Conservation (phyloP, 1,140 invertebrate genomes). For the Drosophila parvula region DNA sequence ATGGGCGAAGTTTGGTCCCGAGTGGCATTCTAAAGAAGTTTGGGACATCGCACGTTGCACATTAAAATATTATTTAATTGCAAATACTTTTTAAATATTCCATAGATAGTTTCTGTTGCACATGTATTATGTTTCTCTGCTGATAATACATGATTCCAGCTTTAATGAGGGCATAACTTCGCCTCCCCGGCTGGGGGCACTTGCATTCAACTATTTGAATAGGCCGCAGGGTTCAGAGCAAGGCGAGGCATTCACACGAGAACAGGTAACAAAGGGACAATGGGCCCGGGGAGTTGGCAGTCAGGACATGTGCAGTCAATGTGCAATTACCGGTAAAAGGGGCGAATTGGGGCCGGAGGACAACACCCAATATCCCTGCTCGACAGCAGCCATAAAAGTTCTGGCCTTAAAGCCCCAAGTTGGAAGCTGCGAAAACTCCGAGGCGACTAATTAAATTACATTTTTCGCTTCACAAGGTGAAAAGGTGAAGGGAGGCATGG, state of each 20-base stretch:
- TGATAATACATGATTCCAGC: not conserved
- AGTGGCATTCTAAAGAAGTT: not conserved
- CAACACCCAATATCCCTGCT: constrained; percentile 29
- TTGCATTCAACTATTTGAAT: constrained; percentile 60
- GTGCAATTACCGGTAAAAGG: constrained; percentile 55
- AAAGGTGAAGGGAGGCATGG: not conserved
- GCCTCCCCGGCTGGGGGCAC: not conserved
- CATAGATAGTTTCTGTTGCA: not conserved
- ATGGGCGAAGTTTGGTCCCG: constrained; percentile 10
- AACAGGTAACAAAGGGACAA: constrained; percentile 69
- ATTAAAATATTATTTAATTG: not conserved
- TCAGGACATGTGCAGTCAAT: constrained; percentile 63
- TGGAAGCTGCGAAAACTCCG: not conserved
- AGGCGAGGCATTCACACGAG: constrained; percentile 64
- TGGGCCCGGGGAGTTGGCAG: constrained; percentile 19
- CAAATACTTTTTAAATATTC: not conserved
- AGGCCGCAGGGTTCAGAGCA: constrained; percentile 51
- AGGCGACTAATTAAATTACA: constrained; percentile 57
- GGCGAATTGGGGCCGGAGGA: constrained; percentile 6
- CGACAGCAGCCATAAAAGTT: constrained; percentile 69
- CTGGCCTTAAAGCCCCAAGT: constrained; percentile 5
- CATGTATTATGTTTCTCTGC: too few relatives aligned
- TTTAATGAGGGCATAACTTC: constrained; percentile 8
- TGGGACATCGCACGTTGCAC: not conserved
- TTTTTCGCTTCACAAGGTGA: constrained; percentile 41